Base-by-base conservation (phyloP, 1,140 invertebrate genomes). In the Drosophila grimshawi region DNA sequence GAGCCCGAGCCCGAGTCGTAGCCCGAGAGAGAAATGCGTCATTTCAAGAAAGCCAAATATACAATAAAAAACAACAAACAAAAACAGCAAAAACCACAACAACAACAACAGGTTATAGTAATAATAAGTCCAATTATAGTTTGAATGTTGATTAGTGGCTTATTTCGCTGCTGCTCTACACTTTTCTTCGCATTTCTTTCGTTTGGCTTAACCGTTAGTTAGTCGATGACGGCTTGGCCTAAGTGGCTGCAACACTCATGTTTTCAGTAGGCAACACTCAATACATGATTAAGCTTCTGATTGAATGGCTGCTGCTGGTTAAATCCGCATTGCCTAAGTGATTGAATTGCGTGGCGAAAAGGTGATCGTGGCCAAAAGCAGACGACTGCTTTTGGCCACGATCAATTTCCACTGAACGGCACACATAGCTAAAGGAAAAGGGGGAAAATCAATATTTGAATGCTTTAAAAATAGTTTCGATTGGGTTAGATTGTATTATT, bases 91-190 rank as follows among this genome's bases (percentile, higher is more conserved):
- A 33, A 45, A 5, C 29, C 29, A 48, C 46, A 56, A 33, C 1
- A 51, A 10, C 33, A 68, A 11, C 41, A 65, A 10, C 41, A 43
- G 56, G 49, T 60, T 39, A 61, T 55, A 65, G 73, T 86, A 86
- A 86, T 86, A 86, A 86, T 78, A 78, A 66, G 71, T 82, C 73
- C 65, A 86, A 86, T 86, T 86, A 86, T 55, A 68, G 43, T 19
- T 33, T 4, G 10, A 43, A 8, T 43, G 32, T n/a, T 52, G 41
- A 27, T 55, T 29, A n/a, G 11, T 32, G 35, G 55, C 41, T 49
- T 66, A 78, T 51, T 63, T 76, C 69, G 53, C 27, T 51, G 45
- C 55, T 39, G 33, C 62, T 72, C 55, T 62, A 51, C 67, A 76
- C 66, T 75, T 85, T 80, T 51, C 59, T 52, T 43, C 19, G 4